A percentile compares a stretch with the other conserved stretches of the same genome.
phyloP scores from a whole-genome alignment of 1,140 invertebrate genomes.

The Zaprionus vittiger region DNA sequence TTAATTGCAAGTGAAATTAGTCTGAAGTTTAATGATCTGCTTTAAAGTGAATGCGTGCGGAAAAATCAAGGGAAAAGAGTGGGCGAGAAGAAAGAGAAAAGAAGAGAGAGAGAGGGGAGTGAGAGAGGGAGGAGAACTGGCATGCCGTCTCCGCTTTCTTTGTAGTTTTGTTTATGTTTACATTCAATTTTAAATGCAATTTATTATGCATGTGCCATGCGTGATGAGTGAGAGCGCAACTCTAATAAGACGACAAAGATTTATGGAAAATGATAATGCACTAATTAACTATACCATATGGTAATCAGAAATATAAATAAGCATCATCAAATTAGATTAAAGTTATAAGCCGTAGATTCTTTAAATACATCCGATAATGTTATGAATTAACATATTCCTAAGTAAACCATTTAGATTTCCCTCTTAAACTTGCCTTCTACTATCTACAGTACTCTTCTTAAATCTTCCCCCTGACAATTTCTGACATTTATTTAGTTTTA shows the following conservation, averaged over 20 bases:
- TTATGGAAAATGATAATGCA: conserved; percentile 6
- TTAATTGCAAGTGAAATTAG: conserved; percentile 81
- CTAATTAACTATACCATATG: neutral
- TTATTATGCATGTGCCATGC: conserved; percentile 32
- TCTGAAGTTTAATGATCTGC: conserved; percentile 71
- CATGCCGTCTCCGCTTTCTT: conserved; percentile 35
- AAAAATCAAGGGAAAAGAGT: conserved; percentile 24
- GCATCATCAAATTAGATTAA: neutral
- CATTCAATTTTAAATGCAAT: conserved; percentile 33
- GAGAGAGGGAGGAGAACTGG: neutral
- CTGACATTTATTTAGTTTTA: conserved; percentile 5
- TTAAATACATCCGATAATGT: too few relatives aligned
- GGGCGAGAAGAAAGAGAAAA: neutral
- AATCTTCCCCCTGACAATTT: neutral
- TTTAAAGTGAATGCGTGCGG: conserved; percentile 53
- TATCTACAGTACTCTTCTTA: neutral
- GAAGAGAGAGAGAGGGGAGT: neutral
- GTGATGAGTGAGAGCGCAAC: conserved; percentile 12
- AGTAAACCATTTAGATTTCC: too few relatives aligned
- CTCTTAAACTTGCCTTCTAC: neutral
- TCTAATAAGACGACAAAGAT: conserved; percentile 19
- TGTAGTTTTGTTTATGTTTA: conserved; percentile 43
- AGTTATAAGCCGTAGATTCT: neutral
- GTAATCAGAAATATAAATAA: neutral
- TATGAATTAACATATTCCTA: too few relatives aligned